Evolutionary conservation across 2,797 vertebrate genomes (phyloP), one percentile per base, ranked within the genome.

Genomic region (Sparidentex hasta): DNA sequence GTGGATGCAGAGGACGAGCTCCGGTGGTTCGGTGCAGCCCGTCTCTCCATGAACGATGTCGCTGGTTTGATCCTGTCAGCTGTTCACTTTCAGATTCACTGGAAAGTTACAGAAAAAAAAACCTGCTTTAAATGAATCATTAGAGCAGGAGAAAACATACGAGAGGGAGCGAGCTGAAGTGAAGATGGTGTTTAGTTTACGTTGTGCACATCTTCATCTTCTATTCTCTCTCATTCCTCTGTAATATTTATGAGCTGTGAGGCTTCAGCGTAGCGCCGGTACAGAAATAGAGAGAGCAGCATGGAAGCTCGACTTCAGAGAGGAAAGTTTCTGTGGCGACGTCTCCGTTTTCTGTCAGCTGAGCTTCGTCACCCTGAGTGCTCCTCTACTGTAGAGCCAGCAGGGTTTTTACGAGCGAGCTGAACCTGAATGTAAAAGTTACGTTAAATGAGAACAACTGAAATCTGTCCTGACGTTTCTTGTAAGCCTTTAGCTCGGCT

Each of bases 201-300:
- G 12, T 0, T 14, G 43, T 9, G 64, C 29, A 7, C 33, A 6
- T 70, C 67, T 41, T 14, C 0, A 2, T 20, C 50, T 18, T 23
- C 16, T 29, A 13, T 51, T 65, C 43, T 4, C 41, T 54, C 48
- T 52, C 21, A 11, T 62, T 38, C 48, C 21, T 67, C 11, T 84
- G 16, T 20, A 80, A 58, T 71, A 74, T 82, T 77, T 12, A 80
- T 71, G 14, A 57, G 46, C 44, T 43, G 63, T 38, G 17, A 38
- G 50, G 65, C 69, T 67, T 65, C 58, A 55, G 7, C 0, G 1
- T 50, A 0, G 41, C 56, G 66, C 38, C 58, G 27, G 52, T 29
- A 25, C 46, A 43, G 0, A 46, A 11, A 16, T 0, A 33, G 2
- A 25, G 25, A 27, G 70, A 57, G 43, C n/a, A 66, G 13, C 55